Percentiles rank a stretch among this genome's conserved stretches.
Evolutionary conservation across 2,113 vertebrate species (phyloP).

Genomic region (Thamnaconus septentrionalis): DNA sequence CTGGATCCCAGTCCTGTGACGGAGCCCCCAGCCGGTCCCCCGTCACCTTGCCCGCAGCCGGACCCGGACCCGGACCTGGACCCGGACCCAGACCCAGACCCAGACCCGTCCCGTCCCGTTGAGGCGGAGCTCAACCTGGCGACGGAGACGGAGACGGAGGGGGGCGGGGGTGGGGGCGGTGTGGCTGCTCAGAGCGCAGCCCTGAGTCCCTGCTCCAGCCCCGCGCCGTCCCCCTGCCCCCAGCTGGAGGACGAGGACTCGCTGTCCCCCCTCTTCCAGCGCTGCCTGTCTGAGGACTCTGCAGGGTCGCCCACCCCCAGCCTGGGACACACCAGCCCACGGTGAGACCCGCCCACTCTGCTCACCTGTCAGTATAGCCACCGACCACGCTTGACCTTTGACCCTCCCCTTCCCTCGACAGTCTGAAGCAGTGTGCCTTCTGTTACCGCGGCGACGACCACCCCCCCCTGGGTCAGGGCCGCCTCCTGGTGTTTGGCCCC

Average conservation of each 20-base stretch:
- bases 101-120: slow-evolving; percentile 46
- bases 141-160: slow-evolving; percentile 32
- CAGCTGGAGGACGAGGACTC: slow-evolving; percentile 68
- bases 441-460: slow-evolving; percentile 88
- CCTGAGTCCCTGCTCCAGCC: slow-evolving; percentile 48
- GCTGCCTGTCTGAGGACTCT: slow-evolving; percentile 83
- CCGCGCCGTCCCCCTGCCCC: slow-evolving; percentile 48
- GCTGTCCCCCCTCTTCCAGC: slow-evolving; percentile 79
- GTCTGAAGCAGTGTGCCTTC: slow-evolving; percentile 96
- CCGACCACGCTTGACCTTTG: neutral
- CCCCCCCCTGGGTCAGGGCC: slow-evolving; percentile 92
- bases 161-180: neutral
- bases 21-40: neutral
- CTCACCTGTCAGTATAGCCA: neutral
- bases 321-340: slow-evolving; percentile 85
- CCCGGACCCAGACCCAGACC: slow-evolving; percentile 1
- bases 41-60: neutral
- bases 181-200: slow-evolving; percentile 16
- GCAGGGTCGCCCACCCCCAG: slow-evolving; percentile 80
- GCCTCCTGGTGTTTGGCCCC: slow-evolving; percentile 88
- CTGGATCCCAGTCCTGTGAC: neutral
- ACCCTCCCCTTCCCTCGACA: slow-evolving; percentile 40
- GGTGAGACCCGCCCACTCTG: slow-evolving; percentile 68
- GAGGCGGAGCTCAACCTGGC: slow-evolving; percentile 3
- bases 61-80: neutral